phyloP scores from a whole-genome alignment of 2,113 vertebrate genomes.

The Tursiops truncatus region DNA sequence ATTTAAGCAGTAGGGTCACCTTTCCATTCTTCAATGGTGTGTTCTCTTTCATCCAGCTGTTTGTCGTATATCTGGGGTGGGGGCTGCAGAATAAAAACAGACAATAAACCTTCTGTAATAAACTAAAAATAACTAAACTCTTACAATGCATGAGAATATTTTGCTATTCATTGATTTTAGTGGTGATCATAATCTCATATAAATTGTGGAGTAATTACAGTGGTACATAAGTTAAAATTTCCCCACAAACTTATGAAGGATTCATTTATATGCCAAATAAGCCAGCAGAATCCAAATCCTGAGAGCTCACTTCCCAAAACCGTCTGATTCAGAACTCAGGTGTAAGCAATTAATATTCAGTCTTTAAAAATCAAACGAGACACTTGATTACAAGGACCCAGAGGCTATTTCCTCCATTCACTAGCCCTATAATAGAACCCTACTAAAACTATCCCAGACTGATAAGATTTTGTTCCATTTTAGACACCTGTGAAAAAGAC shows the following conservation, averaged over 20 bases:
- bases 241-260: not conserved
- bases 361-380: not conserved
- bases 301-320: not conserved
- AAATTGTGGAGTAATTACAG: not conserved
- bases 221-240: not conserved
- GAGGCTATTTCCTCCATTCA: not conserved
- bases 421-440: not conserved
- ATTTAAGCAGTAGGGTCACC: constrained; percentile 82
- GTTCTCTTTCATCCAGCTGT: constrained; percentile 99
- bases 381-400: not conserved
- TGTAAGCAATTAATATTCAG: not conserved
- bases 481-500: not conserved
- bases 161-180: not conserved
- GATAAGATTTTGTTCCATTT: not conserved
- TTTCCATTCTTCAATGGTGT: constrained; percentile 99
- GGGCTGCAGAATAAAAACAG: constrained; percentile 87
- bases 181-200: not conserved
- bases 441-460: not conserved
- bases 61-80: constrained; percentile 99
- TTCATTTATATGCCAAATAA: not conserved
- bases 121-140: not conserved
- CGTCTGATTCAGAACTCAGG: not conserved
- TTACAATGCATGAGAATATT: not conserved
- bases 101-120: not conserved
- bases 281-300: not conserved